Conservation (phyloP, 2,113 vertebrate species). For the Gavia stellata region DNA sequence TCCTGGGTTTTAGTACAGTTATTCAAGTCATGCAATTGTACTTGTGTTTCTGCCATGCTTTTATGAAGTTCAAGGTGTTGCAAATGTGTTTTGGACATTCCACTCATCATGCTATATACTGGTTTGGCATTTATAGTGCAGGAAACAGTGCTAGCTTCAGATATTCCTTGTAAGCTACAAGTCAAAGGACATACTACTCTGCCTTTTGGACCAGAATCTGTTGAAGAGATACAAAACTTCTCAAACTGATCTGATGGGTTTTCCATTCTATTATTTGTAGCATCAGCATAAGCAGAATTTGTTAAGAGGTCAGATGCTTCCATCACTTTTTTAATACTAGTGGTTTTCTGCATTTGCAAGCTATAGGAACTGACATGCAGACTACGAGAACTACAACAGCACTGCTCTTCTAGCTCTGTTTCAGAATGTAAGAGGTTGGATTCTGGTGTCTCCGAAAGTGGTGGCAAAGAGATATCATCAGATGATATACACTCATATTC, state of each 20-base stretch:
- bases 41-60: slow-evolving; percentile 64
- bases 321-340: not conserved
- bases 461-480: slow-evolving; percentile 89
- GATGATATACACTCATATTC: slow-evolving; percentile 88
- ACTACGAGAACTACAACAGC: slow-evolving; percentile 69
- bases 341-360: slow-evolving; percentile 67
- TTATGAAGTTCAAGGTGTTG: slow-evolving; percentile 62
- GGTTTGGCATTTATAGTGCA: slow-evolving; percentile 54
- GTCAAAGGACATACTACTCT: slow-evolving; percentile 69
- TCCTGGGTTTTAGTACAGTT: slow-evolving; percentile 70
- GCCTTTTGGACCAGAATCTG: slow-evolving; percentile 37
- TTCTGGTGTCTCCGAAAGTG: slow-evolving; percentile 86
- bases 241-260: slow-evolving; percentile 63
- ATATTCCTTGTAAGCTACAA: slow-evolving; percentile 58
- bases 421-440: slow-evolving; percentile 79
- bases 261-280: slow-evolving; percentile 39
- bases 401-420: slow-evolving; percentile 78
- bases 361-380: slow-evolving; percentile 64
- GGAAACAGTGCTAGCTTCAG: slow-evolving; percentile 59
- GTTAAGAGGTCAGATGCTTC: slow-evolving; percentile 48
- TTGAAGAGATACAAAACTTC: slow-evolving; percentile 51
- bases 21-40: slow-evolving; percentile 81
- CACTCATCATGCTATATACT: slow-evolving; percentile 52
- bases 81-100: slow-evolving; percentile 60
- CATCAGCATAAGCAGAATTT: slow-evolving; percentile 60